Percentiles rank a stretch among this genome's conserved stretches.
phyloP scores from a whole-genome alignment of 1,140 invertebrate genomes.

The Galleria mellonella region DNA sequence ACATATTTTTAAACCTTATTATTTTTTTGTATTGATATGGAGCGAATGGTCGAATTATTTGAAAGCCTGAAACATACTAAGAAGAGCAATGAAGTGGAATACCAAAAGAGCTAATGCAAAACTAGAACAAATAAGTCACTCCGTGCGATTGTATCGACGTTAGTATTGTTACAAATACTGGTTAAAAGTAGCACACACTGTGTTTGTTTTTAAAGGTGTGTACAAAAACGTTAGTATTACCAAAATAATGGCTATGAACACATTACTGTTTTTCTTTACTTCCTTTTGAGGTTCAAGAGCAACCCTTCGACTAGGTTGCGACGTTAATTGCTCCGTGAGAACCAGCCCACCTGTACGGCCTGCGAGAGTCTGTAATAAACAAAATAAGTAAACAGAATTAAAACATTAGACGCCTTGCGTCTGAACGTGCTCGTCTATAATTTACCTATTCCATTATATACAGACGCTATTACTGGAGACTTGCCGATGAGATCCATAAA shows the following conservation, averaged over 20 bases:
- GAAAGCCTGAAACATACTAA: too few species aligned
- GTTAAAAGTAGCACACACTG: too few species aligned
- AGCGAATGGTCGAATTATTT: too few species aligned
- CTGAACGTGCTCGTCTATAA: conserved; percentile 12
- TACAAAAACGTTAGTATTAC: conserved; percentile 21
- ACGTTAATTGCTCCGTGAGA: conserved; percentile 67
- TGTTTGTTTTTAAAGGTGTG: not conserved
- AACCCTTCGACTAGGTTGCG: conserved; percentile 48
- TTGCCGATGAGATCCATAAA: too few species aligned
- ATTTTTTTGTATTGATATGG: too few species aligned
- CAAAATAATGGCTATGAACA: conserved; percentile 38
- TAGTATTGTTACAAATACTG: too few species aligned
- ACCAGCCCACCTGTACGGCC: conserved; percentile 39
- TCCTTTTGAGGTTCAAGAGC: conserved; percentile 48
- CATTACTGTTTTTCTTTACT: conserved; percentile 48
- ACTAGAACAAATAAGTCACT: too few species aligned
- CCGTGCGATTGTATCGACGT: too few species aligned
- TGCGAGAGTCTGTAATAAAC: conserved; percentile 23
- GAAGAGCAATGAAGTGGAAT: too few species aligned
- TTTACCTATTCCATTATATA: not conserved
- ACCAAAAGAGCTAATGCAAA: too few species aligned
- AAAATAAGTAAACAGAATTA: conserved; percentile 26
- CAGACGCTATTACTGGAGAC: too few species aligned
- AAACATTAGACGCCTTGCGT: conserved; percentile 19
- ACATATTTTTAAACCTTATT: too few species aligned